phyloP scores from a whole-genome alignment of 1,140 invertebrate species.

The Meloidogyne floridensis region DNA sequence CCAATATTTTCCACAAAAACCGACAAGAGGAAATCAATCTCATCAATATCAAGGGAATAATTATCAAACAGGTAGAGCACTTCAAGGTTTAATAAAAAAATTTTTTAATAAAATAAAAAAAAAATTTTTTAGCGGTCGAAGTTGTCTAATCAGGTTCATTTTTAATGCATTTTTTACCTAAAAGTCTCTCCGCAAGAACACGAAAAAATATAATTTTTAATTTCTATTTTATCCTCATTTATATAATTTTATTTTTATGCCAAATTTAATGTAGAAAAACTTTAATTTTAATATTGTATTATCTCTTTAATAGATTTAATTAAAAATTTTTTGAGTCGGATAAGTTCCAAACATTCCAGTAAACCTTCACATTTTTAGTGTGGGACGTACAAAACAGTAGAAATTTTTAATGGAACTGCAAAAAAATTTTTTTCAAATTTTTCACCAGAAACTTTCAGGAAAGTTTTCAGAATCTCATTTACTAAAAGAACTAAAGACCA shows the following conservation, averaged over 20 bases:
- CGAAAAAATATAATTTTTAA: background rate
- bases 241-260: background rate
- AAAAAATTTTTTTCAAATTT: too few species aligned
- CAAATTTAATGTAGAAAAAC: background rate
- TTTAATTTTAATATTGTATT: background rate
- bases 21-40: background rate
- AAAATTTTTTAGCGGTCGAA: background rate
- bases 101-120: background rate
- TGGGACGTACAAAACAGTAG: too few species aligned
- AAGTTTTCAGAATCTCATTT: too few species aligned
- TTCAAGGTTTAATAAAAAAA: background rate
- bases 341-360: too few species aligned
- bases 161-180: background rate
- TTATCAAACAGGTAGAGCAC: background rate
- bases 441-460: too few species aligned
- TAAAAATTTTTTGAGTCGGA: background rate
- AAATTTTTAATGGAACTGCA: too few species aligned
- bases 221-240: background rate
- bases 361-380: too few species aligned
- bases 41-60: background rate
- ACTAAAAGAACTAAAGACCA: too few species aligned
- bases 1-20: conserved; percentile 36
- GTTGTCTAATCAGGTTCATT: background rate
- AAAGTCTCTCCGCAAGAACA: background rate
- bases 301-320: background rate